These are phyloP conservation scores for Tryphoninae sp. DNA, from an alignment of 2,888 invertebrate genomes.

Conservation along the genomic window DNA sequence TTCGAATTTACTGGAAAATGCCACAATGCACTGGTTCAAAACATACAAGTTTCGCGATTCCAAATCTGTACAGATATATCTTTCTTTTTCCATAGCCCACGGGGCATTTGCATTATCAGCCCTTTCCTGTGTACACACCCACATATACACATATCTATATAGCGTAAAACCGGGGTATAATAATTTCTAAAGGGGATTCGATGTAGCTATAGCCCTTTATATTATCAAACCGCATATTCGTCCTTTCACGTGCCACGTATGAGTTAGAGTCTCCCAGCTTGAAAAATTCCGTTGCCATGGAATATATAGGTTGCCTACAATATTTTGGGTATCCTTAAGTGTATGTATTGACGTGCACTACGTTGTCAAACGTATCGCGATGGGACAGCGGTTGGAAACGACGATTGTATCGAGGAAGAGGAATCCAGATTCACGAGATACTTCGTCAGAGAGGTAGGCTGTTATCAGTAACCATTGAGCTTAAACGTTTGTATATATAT, in stretches of 20 bases:
- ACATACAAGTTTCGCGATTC: neutral
- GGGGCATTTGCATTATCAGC: neutral
- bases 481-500: constrained; percentile 7
- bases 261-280: neutral
- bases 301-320: neutral
- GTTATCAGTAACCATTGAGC: neutral
- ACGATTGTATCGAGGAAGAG: constrained; percentile 6
- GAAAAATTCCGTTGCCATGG: neutral
- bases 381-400: neutral
- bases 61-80: neutral
- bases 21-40: neutral
- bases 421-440: constrained; percentile 21
- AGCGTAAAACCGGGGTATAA: neutral
- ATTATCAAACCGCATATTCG: neutral
- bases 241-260: neutral
- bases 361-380: neutral
- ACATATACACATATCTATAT: neutral
- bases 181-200: neutral
- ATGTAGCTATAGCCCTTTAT: neutral
- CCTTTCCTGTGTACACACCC: neutral
- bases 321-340: neutral
- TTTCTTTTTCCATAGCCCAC: neutral
- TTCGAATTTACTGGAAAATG: constrained; percentile 1
- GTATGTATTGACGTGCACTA: neutral
- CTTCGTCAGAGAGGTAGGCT: neutral